Conservation (phyloP, 2,888 invertebrate genomes). For the Gisinianus flammeolus region DNA sequence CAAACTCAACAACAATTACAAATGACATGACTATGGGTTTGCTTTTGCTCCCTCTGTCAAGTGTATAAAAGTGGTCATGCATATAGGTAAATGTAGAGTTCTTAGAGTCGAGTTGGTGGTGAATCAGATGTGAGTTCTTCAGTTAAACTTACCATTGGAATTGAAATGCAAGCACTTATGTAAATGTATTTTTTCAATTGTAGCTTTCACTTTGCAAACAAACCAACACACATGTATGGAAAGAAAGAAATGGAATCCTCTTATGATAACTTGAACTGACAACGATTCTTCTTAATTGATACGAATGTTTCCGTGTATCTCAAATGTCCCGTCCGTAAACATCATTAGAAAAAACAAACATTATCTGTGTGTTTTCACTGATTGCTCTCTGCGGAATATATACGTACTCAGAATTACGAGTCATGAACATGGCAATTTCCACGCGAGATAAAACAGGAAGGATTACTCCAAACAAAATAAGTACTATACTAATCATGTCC, state of each 20-base stretch:
- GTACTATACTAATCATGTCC: too few species aligned
- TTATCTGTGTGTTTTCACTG: too few species aligned
- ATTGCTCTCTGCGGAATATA: too few species aligned
- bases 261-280: conserved; percentile 8
- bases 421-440: too few species aligned
- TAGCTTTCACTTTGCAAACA: conserved; percentile 23
- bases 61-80: not conserved
- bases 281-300: conserved; percentile 4
- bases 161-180: not conserved
- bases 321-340: too few species aligned
- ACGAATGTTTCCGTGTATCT: conserved; percentile 11
- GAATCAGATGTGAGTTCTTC: not conserved
- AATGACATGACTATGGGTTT: not conserved
- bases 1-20: not conserved
- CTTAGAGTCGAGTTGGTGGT: not conserved
- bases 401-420: too few species aligned
- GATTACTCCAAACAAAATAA: too few species aligned
- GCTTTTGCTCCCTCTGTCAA: not conserved
- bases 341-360: too few species aligned
- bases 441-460: too few species aligned
- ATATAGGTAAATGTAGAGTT: not conserved
- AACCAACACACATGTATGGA: not conserved
- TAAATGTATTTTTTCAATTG: conserved; percentile 24
- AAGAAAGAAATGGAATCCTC: not conserved
- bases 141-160: not conserved